A percentile compares a stretch with the other conserved stretches of the same genome.
Evolutionary conservation across 2,797 vertebrate genomes (phyloP).

Genomic region (Spinus olivaceus): DNA sequence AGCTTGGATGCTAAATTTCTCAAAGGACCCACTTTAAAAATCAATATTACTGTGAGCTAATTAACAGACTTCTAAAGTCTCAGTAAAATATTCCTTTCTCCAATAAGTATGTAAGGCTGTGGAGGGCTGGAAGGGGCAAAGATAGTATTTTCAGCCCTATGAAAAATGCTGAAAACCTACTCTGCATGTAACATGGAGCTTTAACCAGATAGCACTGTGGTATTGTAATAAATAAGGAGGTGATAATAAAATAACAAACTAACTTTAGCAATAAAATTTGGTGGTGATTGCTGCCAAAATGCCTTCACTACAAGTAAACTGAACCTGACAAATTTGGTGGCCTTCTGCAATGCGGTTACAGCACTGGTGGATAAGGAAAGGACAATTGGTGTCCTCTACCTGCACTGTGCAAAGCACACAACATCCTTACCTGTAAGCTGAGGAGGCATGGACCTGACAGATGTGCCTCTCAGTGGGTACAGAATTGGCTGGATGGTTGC

Average conservation of each 20-base stretch:
- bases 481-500: neutral
- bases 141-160: neutral
- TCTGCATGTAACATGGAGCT: neutral
- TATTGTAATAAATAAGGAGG: neutral
- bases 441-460: neutral
- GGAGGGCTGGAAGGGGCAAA: neutral
- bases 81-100: neutral
- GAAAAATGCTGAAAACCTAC: neutral
- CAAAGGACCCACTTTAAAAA: conserved; percentile 47
- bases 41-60: conserved; percentile 32
- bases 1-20: conserved; percentile 44
- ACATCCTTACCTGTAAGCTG: neutral
- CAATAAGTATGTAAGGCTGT: neutral
- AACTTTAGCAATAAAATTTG: neutral
- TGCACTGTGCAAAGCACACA: neutral
- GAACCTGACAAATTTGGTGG: neutral
- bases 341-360: neutral
- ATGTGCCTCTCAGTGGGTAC: neutral
- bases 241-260: neutral
- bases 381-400: neutral
- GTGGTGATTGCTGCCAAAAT: neutral
- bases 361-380: neutral
- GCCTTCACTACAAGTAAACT: neutral
- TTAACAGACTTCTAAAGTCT: conserved; percentile 9
- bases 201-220: neutral